Base-by-base conservation (phyloP, 2,113 vertebrate genomes). In the Sylvia atricapilla region DNA sequence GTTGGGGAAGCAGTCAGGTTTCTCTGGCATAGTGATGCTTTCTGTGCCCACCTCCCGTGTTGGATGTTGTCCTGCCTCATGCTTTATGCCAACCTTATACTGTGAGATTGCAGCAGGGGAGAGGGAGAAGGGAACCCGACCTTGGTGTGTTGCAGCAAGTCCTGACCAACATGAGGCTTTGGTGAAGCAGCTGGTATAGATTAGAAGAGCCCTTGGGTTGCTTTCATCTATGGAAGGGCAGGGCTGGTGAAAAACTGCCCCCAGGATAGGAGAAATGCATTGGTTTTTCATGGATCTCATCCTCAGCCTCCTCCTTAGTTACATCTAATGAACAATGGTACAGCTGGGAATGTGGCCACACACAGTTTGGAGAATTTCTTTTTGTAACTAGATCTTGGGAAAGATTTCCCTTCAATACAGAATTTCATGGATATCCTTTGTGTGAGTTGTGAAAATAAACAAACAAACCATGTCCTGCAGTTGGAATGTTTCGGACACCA, bases 301-400 rank as follows among this genome's bases (percentile, higher is more conserved):
- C 95, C 74, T 94, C 55, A 91, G 92, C 69, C 84, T 85, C 59
- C 82, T 96, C 85, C 88, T 93, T 86, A 55, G 79, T 86, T 93
- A 74, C 79, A 95, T 90, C 93, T 88, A 88, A 83, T 49, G 92
- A 94, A 96, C 94, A 95, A 91, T 90, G 92, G 90, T 87, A 72
- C 92, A 96, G 93, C 92, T 96, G 95, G 91, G 95, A 94, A 94
- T 74, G 88, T 86, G 96, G 60, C 95, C 95, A 96, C 90, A 96
- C 95, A 93, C 94, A 96, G 90, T 70, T 67, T 84, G 60, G 24
- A 84, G 77, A 66, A 76, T 66, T 92, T 90, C 87, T 95, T 92
- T 94, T 95, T 6, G n/a, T 94, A 94, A 92, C 92, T 93, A 88
- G 92, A 92, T 88, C 94, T 95, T 96, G 93, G 76, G 93, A 95